These are phyloP conservation scores for Carassius carassius DNA, from an alignment of 2,113 vertebrate genomes.

Conservation along the genomic window DNA sequence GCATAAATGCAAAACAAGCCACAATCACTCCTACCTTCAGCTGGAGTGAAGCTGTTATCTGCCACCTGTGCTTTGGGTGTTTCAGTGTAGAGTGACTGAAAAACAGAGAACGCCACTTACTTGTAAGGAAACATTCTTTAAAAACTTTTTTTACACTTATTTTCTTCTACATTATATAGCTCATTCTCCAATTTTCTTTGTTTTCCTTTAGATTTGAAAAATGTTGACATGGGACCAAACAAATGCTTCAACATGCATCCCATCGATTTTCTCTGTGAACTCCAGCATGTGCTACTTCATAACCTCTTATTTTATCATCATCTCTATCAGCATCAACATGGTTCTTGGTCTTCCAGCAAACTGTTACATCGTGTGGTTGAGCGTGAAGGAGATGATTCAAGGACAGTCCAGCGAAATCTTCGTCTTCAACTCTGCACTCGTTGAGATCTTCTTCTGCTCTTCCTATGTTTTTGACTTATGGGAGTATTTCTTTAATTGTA, in stretches of 20 bases:
- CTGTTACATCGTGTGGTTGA: conserved; percentile 12
- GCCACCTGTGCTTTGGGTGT: no score
- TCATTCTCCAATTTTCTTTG: not conserved
- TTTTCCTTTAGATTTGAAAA: not conserved
- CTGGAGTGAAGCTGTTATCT: not conserved
- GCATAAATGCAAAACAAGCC: not conserved
- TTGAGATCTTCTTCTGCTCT: no score
- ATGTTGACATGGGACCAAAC: not conserved
- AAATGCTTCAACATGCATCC: not conserved
- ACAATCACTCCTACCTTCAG: not conserved
- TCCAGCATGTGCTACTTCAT: not conserved
- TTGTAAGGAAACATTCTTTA: not conserved
- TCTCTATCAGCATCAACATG: conserved; percentile 1
- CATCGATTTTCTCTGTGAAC: not conserved
- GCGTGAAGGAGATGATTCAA: not conserved
- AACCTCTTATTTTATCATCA: not conserved
- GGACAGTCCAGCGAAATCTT: no score
- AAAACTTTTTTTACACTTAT: not conserved
- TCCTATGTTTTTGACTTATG: no score
- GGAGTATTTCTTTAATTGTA: no score
- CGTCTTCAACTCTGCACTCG: no score
- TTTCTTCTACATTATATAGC: not conserved
- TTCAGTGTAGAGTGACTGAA: not conserved
- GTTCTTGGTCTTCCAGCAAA: conserved; percentile 21
- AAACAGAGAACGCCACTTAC: not conserved